A percentile compares a stretch with the other conserved stretches of the same genome.
Conservation (phyloP, 2,888 invertebrate species). For the Xylota sylvarum region DNA sequence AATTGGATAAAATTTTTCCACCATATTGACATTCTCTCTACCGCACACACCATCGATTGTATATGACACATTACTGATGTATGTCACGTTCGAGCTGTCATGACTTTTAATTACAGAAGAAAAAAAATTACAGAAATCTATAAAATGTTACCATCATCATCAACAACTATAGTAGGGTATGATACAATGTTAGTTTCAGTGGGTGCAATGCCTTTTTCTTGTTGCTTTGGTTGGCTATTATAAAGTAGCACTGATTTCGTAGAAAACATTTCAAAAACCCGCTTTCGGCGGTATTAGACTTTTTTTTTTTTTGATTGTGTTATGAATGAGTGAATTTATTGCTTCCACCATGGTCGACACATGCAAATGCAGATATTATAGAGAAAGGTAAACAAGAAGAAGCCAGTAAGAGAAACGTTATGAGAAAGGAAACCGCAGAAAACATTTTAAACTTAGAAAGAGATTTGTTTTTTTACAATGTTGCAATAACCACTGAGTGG, state of each 20-base stretch:
- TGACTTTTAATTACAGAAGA: constrained; percentile 71
- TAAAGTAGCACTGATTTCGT: constrained; percentile 6
- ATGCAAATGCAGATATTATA: constrained; percentile 40
- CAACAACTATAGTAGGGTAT: background rate
- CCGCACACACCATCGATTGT: background rate
- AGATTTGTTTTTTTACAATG: constrained; percentile 9
- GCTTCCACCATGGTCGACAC: constrained; percentile 24
- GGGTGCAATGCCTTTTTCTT: constrained; percentile 65
- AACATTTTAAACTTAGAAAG: constrained; percentile 14
- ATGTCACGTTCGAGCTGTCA: constrained; percentile 72
- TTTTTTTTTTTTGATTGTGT: constrained; percentile 37
- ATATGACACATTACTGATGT: constrained; percentile 60
- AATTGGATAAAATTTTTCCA: constrained; percentile 51
- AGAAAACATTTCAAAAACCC: constrained; percentile 15
- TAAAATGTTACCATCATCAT: constrained; percentile 30
- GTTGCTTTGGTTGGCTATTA: constrained; percentile 20
- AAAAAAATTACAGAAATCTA: constrained; percentile 27
- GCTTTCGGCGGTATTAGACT: constrained; percentile 36
- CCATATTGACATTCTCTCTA: constrained; percentile 17
- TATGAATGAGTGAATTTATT: constrained; percentile 56
- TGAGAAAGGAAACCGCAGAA: constrained; percentile 53
- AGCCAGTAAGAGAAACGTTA: background rate
- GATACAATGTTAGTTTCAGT: constrained; percentile 3
- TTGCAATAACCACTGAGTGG: constrained; percentile 15
- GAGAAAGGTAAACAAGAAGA: constrained; percentile 15